phyloP scores from a whole-genome alignment of 2,888 invertebrate species.

The Fabriciana adippe region DNA sequence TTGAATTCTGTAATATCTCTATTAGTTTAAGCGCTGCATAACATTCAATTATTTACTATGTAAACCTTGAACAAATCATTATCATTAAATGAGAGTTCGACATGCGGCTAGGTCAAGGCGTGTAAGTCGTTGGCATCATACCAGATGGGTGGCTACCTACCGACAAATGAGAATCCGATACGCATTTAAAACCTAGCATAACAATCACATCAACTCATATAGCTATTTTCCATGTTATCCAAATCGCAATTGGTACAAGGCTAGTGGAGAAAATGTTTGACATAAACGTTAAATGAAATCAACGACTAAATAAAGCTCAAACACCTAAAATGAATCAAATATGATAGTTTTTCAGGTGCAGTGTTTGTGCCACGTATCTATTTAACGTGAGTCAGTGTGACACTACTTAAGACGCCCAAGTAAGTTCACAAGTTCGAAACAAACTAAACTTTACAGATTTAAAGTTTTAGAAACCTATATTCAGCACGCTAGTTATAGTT shows the following conservation, averaged over 20 bases:
- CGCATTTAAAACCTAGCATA: slow-evolving; percentile 39
- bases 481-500: too few relatives aligned
- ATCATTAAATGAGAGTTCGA: slow-evolving; percentile 45
- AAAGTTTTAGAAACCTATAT: too few relatives aligned
- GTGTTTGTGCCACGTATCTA: too few relatives aligned
- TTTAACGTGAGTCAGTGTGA: too few relatives aligned
- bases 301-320: neutral
- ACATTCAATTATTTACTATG: neutral
- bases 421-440: too few relatives aligned
- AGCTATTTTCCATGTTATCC: slow-evolving; percentile 10
- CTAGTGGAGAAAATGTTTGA: slow-evolving; percentile 6
- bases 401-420: too few relatives aligned
- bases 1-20: neutral
- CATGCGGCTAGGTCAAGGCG: slow-evolving; percentile 69
- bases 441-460: too few relatives aligned
- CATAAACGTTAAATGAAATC: neutral
- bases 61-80: slow-evolving; percentile 26
- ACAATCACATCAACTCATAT: slow-evolving; percentile 30
- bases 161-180: slow-evolving; percentile 42
- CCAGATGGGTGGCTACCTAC: slow-evolving; percentile 51
- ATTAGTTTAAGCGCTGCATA: neutral
- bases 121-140: slow-evolving; percentile 71
- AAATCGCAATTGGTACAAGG: slow-evolving; percentile 20
- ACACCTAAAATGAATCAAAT: too few relatives aligned
- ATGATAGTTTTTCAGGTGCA: too few relatives aligned